These are phyloP conservation scores for Merodon equestris DNA, from an alignment of 2,888 invertebrate species.

Conservation along the genomic window DNA sequence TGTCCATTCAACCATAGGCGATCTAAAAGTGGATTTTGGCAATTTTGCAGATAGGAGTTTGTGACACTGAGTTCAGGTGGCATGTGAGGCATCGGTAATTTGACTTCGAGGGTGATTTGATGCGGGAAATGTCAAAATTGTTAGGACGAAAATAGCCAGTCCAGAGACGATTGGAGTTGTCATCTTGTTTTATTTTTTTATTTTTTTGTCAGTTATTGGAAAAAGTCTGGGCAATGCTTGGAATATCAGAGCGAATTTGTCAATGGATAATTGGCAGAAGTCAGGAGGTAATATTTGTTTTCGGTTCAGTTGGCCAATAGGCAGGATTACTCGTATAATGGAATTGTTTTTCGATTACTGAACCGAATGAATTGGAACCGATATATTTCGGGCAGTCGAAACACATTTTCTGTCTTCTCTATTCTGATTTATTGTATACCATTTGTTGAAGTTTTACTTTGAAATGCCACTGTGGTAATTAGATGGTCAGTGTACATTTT, in stretches of 20 bases:
- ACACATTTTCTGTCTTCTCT: too few species aligned
- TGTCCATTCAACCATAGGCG: neutral
- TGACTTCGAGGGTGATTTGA: conserved; percentile 6
- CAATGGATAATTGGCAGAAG: conserved; percentile 50
- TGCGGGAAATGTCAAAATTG: conserved; percentile 1
- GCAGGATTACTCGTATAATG: too few species aligned
- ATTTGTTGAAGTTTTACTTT: too few species aligned
- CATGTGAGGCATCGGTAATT: conserved; percentile 10
- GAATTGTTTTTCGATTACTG: too few species aligned
- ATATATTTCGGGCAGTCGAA: too few species aligned
- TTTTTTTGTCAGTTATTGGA: neutral
- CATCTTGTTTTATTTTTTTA: too few species aligned
- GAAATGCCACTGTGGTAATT: too few species aligned
- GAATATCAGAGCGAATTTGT: conserved; percentile 39
- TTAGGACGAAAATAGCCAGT: neutral
- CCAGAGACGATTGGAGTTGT: neutral
- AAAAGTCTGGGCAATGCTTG: neutral
- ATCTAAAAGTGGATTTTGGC: conserved; percentile 10
- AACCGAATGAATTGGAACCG: too few species aligned
- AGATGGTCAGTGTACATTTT: too few species aligned
- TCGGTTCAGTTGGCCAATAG: conserved; percentile 31
- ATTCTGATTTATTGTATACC: too few species aligned
- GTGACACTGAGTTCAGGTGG: conserved; percentile 16
- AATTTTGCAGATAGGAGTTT: conserved; percentile 1
- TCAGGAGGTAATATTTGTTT: conserved; percentile 37